Evolutionary conservation across 2,888 invertebrate species (phyloP).

Genomic region (Sceliomorpha sp.): DNA sequence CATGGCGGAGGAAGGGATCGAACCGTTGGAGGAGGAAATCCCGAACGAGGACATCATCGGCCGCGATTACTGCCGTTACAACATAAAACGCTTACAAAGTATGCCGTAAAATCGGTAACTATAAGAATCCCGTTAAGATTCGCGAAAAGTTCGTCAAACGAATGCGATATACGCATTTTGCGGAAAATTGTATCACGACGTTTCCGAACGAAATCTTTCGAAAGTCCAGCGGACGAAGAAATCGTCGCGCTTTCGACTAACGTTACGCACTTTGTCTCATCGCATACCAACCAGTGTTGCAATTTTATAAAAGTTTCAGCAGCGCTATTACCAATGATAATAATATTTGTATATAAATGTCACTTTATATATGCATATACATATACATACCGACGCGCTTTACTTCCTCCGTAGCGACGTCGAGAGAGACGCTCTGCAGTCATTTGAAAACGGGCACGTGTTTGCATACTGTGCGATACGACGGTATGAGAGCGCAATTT

Average conservation of each 20-base stretch:
- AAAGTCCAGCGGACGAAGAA: too few relatives aligned
- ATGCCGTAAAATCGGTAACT: conserved; percentile 43
- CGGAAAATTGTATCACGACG: neutral
- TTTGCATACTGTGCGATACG: too few relatives aligned
- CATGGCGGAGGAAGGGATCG: conserved; percentile 82
- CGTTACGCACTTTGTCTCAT: too few relatives aligned
- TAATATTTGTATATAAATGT: conserved; percentile 1
- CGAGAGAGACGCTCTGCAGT: too few relatives aligned
- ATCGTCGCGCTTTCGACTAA: too few relatives aligned
- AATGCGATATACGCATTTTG: neutral
- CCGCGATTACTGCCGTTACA: conserved; percentile 83
- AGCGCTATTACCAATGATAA: conserved; percentile 1
- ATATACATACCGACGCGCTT: neutral
- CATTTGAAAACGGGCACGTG: too few relatives aligned
- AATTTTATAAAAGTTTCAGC: conserved; percentile 1
- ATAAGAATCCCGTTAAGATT: conserved; percentile 19
- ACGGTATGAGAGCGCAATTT: too few relatives aligned
- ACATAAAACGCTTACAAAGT: conserved; percentile 65
- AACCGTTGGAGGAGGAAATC: conserved; percentile 83
- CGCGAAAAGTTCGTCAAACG: neutral
- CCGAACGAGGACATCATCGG: conserved; percentile 83
- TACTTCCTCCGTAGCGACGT: too few relatives aligned
- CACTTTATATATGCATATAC: neutral
- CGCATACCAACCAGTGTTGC: neutral
- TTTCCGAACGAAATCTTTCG: too few relatives aligned